Conservation (phyloP, 2,888 invertebrate species). For the Cantharis rufa region DNA sequence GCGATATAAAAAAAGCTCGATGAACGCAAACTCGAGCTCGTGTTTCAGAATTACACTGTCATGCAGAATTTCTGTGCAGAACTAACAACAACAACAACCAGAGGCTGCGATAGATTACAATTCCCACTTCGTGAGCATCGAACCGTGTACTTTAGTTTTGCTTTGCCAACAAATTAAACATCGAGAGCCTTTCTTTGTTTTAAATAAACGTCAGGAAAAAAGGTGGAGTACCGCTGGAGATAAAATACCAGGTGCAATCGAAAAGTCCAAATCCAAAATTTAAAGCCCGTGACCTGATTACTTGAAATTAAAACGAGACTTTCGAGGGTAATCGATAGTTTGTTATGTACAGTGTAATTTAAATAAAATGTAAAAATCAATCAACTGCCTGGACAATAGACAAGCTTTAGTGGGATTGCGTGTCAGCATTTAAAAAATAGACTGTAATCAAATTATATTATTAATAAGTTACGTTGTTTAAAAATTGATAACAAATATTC, state of each 20-base stretch:
- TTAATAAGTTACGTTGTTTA: neutral
- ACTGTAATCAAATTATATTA: slow-evolving; percentile 1
- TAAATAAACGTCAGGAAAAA: neutral
- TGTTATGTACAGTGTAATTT: neutral
- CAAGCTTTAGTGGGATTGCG: neutral
- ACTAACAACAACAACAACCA: slow-evolving; percentile 36
- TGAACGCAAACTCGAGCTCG: slow-evolving; percentile 40
- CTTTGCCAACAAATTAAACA: slow-evolving; percentile 22
- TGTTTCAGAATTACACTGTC: slow-evolving; percentile 41
- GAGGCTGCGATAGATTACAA: slow-evolving; percentile 46
- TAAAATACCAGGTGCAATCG: neutral
- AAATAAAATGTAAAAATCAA: neutral
- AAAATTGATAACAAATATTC: neutral
- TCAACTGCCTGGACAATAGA: neutral
- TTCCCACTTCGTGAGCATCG: slow-evolving; percentile 49
- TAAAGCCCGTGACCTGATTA: neutral
- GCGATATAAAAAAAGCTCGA: slow-evolving; percentile 2
- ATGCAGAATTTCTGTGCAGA: slow-evolving; percentile 38
- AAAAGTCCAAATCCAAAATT: neutral
- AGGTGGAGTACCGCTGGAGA: neutral
- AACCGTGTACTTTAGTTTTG: slow-evolving; percentile 44
- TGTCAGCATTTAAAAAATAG: neutral
- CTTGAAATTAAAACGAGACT: neutral
- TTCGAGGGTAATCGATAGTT: neutral
- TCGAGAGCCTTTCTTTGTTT: neutral